These are phyloP conservation scores for Pemphigus obesinymphae DNA, from an alignment of 1,140 invertebrate genomes.

Conservation along the genomic window DNA sequence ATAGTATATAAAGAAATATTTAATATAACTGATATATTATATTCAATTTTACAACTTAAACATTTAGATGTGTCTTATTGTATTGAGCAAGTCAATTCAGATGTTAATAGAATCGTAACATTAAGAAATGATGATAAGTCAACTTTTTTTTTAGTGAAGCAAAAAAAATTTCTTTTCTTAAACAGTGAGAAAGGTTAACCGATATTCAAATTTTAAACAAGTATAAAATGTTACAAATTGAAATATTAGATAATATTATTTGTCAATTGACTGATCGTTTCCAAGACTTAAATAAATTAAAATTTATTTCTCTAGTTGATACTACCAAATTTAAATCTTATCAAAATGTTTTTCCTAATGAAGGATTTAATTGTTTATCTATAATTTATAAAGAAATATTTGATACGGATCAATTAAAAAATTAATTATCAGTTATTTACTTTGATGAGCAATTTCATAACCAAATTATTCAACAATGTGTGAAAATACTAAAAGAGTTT, in stretches of 20 bases:
- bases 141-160: no score
- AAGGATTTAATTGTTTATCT: neutral
- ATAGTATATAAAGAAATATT: no score
- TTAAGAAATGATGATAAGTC: no score
- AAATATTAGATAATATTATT: no score
- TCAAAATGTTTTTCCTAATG: neutral
- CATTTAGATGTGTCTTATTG: conserved; percentile 7
- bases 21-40: no score
- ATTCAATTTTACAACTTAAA: conserved; percentile 27
- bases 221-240: no score
- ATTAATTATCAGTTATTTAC: neutral
- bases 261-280: neutral
- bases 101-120: conserved; percentile 4
- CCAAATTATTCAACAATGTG: neutral
- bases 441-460: neutral
- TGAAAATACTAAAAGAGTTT: neutral
- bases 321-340: conserved; percentile 8
- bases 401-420: neutral
- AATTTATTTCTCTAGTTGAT: neutral
- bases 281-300: neutral
- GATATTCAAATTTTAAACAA: no score
- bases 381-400: neutral
- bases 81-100: neutral
- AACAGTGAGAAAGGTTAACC: neutral
- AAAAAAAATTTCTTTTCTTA: neutral